Percentiles rank a stretch among this genome's conserved stretches.
Evolutionary conservation across 2,888 invertebrate genomes (phyloP).

Genomic region (Hyposoter didymator): DNA sequence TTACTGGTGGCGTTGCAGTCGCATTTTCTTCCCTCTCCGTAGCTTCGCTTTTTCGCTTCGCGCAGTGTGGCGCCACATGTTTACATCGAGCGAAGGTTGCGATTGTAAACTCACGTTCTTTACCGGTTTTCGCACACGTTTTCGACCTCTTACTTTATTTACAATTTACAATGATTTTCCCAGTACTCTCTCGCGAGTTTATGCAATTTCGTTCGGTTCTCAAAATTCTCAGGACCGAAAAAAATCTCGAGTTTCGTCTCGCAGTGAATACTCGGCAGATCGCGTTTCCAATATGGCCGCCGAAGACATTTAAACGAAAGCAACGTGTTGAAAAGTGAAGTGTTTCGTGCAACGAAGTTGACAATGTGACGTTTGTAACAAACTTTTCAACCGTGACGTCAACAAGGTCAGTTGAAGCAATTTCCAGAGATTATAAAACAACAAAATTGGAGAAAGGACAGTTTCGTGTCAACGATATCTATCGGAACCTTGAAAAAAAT

Average conservation of each 20-base stretch:
- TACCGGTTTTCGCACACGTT: not conserved
- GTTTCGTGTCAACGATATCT: too few species aligned
- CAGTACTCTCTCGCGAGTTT: not conserved
- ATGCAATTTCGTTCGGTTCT: not conserved
- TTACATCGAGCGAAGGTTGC: not conserved
- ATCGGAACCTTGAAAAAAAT: too few species aligned
- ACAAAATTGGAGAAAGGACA: too few species aligned
- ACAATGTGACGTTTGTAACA: not conserved
- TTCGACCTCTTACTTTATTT: not conserved
- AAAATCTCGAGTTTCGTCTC: not conserved
- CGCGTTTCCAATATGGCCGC: slow-evolving; percentile 1
- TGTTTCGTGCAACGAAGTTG: not conserved
- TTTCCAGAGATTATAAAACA: too few species aligned
- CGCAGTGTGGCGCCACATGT: not conserved
- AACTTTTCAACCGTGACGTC: not conserved
- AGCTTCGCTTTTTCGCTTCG: not conserved
- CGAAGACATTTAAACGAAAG: slow-evolving; percentile 7
- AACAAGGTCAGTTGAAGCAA: not conserved
- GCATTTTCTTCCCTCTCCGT: not conserved
- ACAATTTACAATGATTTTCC: not conserved
- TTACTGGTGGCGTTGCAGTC: slow-evolving; percentile 1
- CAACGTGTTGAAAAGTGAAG: not conserved
- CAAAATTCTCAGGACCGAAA: not conserved
- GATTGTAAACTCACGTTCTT: not conserved
- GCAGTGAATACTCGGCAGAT: not conserved